Percentiles rank a stretch among this genome's conserved stretches.
These are phyloP conservation scores for Semibalanus balanoides DNA, from an alignment of 1,140 invertebrate genomes.

Conservation along the genomic window DNA sequence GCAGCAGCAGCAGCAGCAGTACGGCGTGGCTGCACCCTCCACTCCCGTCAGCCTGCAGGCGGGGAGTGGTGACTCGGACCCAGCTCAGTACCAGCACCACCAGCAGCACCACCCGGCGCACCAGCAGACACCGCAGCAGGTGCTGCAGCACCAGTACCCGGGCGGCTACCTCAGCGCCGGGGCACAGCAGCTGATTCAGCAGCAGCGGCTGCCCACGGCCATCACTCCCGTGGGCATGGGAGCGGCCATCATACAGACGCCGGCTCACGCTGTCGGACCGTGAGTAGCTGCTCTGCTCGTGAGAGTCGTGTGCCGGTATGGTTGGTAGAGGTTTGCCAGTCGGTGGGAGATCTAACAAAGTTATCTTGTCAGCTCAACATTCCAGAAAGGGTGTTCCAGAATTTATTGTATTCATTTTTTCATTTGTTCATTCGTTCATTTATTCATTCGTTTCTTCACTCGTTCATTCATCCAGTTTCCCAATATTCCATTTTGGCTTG, in stretches of 20 bases:
- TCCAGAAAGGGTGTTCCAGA: too few relatives aligned
- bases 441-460: too few relatives aligned
- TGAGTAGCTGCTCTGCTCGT: too few relatives aligned
- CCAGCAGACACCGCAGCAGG: not conserved
- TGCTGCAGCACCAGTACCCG: not conserved
- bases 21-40: not conserved
- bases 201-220: conserved; percentile 5
- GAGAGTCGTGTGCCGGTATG: too few relatives aligned
- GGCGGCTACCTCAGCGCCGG: not conserved
- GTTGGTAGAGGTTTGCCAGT: too few relatives aligned
- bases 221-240: not conserved
- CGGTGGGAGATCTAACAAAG: too few relatives aligned
- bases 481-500: too few relatives aligned
- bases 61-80: too few relatives aligned
- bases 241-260: not conserved
- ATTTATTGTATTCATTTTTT: too few relatives aligned
- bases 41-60: not conserved
- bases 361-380: too few relatives aligned
- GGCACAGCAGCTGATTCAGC: not conserved
- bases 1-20: not conserved
- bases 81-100: not conserved
- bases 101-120: not conserved
- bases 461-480: too few relatives aligned
- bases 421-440: too few relatives aligned
- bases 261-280: not conserved